Conservation (phyloP, 2,888 invertebrate genomes). For the Microplitis deprimator region DNA sequence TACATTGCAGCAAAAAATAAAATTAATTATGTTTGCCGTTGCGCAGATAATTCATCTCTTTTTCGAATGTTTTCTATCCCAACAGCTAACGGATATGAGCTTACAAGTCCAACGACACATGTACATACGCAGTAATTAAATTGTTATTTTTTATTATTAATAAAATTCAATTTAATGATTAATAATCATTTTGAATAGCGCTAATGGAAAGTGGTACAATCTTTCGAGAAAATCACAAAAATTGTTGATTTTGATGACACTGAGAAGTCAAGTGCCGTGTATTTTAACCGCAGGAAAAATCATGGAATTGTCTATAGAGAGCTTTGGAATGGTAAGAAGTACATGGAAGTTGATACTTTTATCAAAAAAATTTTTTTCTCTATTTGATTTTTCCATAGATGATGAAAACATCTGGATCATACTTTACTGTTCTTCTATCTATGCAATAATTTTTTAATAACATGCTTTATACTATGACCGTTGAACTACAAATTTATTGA, state of each 20-base stretch:
- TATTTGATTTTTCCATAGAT: background rate
- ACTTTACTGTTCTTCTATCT: background rate
- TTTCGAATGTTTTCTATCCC: slow-evolving; percentile 25
- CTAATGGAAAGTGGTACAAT: slow-evolving; percentile 32
- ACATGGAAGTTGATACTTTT: background rate
- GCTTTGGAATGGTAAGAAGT: slow-evolving; percentile 37
- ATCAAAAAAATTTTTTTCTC: background rate
- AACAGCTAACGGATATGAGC: slow-evolving; percentile 6
- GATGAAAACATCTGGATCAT: background rate
- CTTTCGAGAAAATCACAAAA: slow-evolving; percentile 24
- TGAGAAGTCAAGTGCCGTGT: slow-evolving; percentile 35
- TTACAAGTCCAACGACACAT: background rate
- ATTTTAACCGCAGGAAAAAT: slow-evolving; percentile 43
- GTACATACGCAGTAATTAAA: background rate
- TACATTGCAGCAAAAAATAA: background rate
- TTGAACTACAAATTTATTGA: background rate
- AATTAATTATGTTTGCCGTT: background rate
- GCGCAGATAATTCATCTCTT: slow-evolving; percentile 24
- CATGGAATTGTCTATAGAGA: slow-evolving; percentile 32
- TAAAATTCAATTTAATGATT: background rate
- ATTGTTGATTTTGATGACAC: slow-evolving; percentile 21
- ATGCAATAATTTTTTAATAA: background rate
- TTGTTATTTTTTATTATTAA: background rate
- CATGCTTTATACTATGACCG: background rate
- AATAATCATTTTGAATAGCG: background rate